Base-by-base conservation (phyloP, 2,797 vertebrate genomes). In the Coendou prehensilis region DNA sequence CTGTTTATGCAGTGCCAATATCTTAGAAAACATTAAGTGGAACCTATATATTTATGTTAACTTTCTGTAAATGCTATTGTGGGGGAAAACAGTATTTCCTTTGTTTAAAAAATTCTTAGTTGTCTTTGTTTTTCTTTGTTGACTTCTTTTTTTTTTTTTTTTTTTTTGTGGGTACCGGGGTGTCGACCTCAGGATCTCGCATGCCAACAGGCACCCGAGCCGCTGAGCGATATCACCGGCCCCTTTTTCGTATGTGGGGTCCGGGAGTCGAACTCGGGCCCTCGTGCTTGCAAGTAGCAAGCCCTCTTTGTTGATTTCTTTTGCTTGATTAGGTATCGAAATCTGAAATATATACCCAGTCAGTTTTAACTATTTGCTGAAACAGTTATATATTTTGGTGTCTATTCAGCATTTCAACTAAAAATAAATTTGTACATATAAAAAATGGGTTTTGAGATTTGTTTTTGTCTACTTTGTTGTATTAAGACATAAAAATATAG, bases 401-500 rank as follows among this genome's bases (percentile, higher is more conserved):
- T 89, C 50, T 81, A 28, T 87, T 89, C 56, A 91, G 5, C 47
- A 91, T 81, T 83, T 92, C 22, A 45, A 6, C 37, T 83, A 50
- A 75, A 50, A 93, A 69, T 71, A 56, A 82, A 20, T 33, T 20
- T 59, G 0, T 63, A 33, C 17, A 9, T 78, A 15, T 20, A 30
- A 56, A 5, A 94, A 59, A 79, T 45, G 15, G 2, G 18, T 4
- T 57, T 83, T 91, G 57, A 69, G 50, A 15, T n/a, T 94, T 59
- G 22, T 23, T 93, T 93, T 92, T 90, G 41, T 26, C n/a, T n/a
- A 22, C 1, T 82, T 90, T 57, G 82, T 86, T 89, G 13, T 75
- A 13, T 93, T 93, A 67, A 41, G 57, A 86, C 7, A 80, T 71
- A 91, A 78, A 91, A 93, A 76, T 37, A 13, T 69, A 90, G 64